Base-by-base conservation (phyloP, 2,113 vertebrate genomes). In the Brienomyrus longianalis region DNA sequence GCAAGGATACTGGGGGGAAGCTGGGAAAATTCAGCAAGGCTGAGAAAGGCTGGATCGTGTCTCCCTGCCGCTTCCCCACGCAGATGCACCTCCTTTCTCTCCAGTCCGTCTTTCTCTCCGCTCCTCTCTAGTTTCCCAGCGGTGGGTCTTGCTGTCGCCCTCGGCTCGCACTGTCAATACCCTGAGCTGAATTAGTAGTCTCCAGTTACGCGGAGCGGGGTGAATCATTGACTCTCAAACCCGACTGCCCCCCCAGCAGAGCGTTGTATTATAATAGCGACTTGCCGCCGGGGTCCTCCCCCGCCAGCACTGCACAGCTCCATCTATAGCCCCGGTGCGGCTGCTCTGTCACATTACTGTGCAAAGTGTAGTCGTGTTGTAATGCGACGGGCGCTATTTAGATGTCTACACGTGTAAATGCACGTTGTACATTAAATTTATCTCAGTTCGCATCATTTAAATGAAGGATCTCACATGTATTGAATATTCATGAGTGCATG, bases 241-340 rank as follows among this genome's bases (percentile, higher is more conserved):
- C 93, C 93, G 94, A 86, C 93, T 90, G 87, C 90, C 91, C 89
- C 89, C 86, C 90, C 87, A 89, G 89, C 88, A 85, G 80, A 85
- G 86, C 89, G 83, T 89, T 88, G 39, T 89, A 88, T 88, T 86
- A 90, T 91, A 87, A 88, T 66, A 90, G 89, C 77, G 91, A 74
- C 89, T 93, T 91, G 86, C 74, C 86, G 91, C 88, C 89, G 91
- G 88, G 92, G 86, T 70, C 86, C 88, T 90, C 47, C 86, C 88
- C 54, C 92, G 84, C 74, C 90, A 27, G 93, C 93, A 90, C 95
- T 93, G 95, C 89, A 93, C 93, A 92, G 95, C 94, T 94, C 95
- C 96, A 93, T 95, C 95, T 95, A 93, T 94, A 94, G 94, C 94
- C 93, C 90, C 91, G 91, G 77, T 52, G 56, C 52, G 85, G 48